These are phyloP conservation scores for Bufotes viridis DNA, from an alignment of 2,797 vertebrate species.

Conservation along the genomic window DNA sequence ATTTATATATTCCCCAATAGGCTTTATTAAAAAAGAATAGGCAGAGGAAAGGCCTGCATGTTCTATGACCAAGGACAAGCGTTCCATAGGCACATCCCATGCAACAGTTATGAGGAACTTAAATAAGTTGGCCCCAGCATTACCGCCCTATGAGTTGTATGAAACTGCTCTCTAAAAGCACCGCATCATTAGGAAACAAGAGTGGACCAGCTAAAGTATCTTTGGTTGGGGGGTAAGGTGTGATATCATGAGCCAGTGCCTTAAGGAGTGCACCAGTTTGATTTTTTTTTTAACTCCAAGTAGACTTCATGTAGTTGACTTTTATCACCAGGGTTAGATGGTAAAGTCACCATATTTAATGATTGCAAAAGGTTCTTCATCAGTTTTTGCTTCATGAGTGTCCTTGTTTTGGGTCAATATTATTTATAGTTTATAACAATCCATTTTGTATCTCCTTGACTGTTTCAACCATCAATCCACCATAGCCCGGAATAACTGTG, in stretches of 20 bases:
- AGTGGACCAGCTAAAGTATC: neutral
- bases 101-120: neutral
- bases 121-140: neutral
- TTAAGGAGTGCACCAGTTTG: neutral
- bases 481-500: conserved; percentile 79
- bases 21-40: too few relatives aligned
- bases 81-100: neutral
- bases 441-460: neutral
- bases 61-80: neutral
- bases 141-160: neutral
- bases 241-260: neutral
- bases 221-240: neutral
- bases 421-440: neutral
- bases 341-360: neutral
- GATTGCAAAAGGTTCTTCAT: neutral
- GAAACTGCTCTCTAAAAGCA: neutral
- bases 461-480: conserved; percentile 71
- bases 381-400: neutral
- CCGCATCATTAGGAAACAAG: neutral
- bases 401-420: neutral
- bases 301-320: neutral
- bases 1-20: neutral
- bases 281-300: neutral
- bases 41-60: neutral
- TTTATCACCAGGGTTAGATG: neutral